Conservation (phyloP, 2,113 vertebrate genomes). For the Pardalotus punctatus region DNA sequence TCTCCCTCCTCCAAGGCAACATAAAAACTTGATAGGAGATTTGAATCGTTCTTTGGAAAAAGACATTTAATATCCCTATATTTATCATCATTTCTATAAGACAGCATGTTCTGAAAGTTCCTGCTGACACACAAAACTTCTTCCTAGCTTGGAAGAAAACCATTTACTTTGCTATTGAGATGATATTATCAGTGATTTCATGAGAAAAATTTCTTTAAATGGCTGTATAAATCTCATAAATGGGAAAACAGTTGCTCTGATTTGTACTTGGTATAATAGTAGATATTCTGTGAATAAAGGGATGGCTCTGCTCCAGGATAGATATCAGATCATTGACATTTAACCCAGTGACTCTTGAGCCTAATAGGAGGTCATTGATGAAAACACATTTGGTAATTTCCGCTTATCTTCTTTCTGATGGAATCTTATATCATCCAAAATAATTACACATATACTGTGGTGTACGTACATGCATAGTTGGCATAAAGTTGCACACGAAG, state of each 20-base stretch:
- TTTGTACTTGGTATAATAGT: conserved; percentile 46
- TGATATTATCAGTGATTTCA: conserved; percentile 67
- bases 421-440: conserved; percentile 25
- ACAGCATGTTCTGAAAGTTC: conserved; percentile 56
- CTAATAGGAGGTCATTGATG: conserved; percentile 23
- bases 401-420: conserved; percentile 33
- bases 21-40: not conserved
- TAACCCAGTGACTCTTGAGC: conserved; percentile 50
- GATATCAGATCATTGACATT: conserved; percentile 58
- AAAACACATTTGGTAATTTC: conserved; percentile 38
- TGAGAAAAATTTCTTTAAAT: conserved; percentile 66
- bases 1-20: conserved; percentile 18
- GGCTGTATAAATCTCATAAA: conserved; percentile 72
- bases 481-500: not conserved
- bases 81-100: conserved; percentile 63
- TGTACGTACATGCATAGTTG: not conserved
- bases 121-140: conserved; percentile 53
- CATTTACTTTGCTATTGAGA: conserved; percentile 38
- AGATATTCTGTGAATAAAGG: conserved; percentile 62
- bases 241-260: conserved; percentile 49
- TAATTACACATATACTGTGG: not conserved
- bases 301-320: conserved; percentile 2
- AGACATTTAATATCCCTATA: conserved; percentile 1
- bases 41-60: conserved; percentile 38
- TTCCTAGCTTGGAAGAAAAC: conserved; percentile 38